A percentile compares a stretch with the other conserved stretches of the same genome.
Evolutionary conservation across 2,113 vertebrate genomes (phyloP).

Genomic region (Martes martes): DNA sequence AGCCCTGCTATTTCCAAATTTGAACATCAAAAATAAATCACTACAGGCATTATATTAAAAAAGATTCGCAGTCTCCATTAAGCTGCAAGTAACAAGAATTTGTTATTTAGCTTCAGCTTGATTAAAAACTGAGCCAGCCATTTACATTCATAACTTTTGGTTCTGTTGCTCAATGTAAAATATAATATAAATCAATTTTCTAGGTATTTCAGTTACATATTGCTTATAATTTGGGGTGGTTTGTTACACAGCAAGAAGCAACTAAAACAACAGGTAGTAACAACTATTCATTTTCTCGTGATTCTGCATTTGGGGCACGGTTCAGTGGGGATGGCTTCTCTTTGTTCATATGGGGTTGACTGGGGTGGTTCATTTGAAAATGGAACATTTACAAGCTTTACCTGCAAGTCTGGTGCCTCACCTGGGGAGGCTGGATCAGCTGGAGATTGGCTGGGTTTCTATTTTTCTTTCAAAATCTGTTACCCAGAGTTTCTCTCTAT

Average conservation of each 20-base stretch:
- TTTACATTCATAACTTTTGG: not conserved
- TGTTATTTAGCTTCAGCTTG: not conserved
- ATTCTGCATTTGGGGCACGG: not conserved
- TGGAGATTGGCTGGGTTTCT: not conserved
- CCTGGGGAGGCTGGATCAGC: not conserved
- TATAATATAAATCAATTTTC: not conserved
- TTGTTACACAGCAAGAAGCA: not conserved
- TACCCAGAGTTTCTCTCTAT: not conserved
- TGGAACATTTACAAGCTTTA: not conserved
- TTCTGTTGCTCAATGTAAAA: not conserved
- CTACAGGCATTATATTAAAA: not conserved
- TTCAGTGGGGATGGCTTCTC: not conserved
- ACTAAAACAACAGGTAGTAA: not conserved
- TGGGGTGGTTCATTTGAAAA: not conserved
- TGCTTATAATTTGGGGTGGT: not conserved
- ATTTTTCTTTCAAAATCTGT: not conserved
- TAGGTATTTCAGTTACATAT: not conserved
- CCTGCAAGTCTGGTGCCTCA: not conserved
- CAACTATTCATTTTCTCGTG: not conserved
- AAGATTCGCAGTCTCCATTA: not conserved
- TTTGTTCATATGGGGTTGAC: not conserved
- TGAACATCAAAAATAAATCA: slow-evolving; percentile 9
- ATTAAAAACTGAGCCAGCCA: not conserved
- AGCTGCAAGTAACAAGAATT: not conserved
- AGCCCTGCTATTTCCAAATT: not conserved